Evolutionary conservation across 23 tunicate genomes (phyloP).

Genomic region (Trididemnum nubilum): DNA sequence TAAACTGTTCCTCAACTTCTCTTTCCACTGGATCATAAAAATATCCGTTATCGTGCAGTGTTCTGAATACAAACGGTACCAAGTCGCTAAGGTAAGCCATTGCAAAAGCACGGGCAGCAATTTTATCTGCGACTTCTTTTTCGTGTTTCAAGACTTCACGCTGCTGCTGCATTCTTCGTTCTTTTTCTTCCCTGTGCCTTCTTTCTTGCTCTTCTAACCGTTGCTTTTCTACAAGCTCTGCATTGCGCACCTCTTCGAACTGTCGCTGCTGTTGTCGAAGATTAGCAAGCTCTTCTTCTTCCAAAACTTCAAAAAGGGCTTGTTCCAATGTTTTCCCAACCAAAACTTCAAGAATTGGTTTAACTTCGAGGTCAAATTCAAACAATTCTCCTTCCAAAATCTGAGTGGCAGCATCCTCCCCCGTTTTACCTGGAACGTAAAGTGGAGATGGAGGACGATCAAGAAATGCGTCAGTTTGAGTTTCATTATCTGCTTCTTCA

Average conservation of each 20-base stretch:
- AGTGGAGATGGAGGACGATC: conserved; percentile 94
- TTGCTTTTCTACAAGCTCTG: conserved; percentile 91
- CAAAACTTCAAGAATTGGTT: conserved; percentile 91
- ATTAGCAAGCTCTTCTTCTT: conserved; percentile 94
- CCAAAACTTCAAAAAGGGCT: conserved; percentile 83
- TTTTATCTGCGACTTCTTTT: conserved; percentile 93
- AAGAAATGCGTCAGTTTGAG: conserved; percentile 91
- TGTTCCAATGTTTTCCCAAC: conserved; percentile 96
- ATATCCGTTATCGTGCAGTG: conserved; percentile 74
- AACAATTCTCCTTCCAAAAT: conserved; percentile 84
- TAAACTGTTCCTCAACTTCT: conserved; percentile 85
- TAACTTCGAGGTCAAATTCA: conserved; percentile 93
- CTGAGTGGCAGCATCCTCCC: conserved; percentile 86
- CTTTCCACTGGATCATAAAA: conserved; percentile 95
- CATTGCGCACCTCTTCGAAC: conserved; percentile 90
- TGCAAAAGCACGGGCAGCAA: conserved; percentile 98
- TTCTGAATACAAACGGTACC: conserved; percentile 86
- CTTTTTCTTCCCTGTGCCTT: conserved; percentile 90
- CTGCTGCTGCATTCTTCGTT: conserved; percentile 87
- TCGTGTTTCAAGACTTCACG: conserved; percentile 78
- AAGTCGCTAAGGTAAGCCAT: conserved; percentile 83
- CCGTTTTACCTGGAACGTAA: conserved; percentile 89
- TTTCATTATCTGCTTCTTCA: conserved; percentile 94
- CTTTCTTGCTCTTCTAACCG: conserved; percentile 94
- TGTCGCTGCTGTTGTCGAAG: conserved; percentile 89